Percentiles rank a stretch among this genome's conserved stretches.
These are phyloP conservation scores for Echiichthys vipera DNA, from an alignment of 2,797 vertebrate species.

Conservation along the genomic window DNA sequence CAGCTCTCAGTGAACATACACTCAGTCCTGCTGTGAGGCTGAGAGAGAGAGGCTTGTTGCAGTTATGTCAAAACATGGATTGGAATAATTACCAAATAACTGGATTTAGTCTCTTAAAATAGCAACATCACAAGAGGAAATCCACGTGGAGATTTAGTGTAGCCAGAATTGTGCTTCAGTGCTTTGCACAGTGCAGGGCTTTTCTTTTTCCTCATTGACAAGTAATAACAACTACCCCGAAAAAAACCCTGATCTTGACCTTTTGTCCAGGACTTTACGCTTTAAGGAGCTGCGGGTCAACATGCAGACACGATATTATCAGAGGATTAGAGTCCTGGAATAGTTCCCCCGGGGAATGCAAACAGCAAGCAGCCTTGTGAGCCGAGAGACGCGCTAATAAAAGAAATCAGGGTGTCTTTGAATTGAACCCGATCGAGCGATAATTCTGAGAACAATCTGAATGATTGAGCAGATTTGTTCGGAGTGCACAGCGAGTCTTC, in stretches of 20 bases:
- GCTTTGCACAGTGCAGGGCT: background rate
- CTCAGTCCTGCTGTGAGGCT: background rate
- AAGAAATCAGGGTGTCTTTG: background rate
- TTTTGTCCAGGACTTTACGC: background rate
- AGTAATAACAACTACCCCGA: no score
- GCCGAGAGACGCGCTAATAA: slow-evolving; percentile 21
- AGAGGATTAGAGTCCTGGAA: slow-evolving; percentile 48
- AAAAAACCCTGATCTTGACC: background rate
- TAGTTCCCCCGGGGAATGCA: slow-evolving; percentile 4
- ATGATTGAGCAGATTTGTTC: background rate
- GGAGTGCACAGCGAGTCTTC: background rate
- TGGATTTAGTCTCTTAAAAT: slow-evolving; percentile 51
- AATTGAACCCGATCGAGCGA: background rate
- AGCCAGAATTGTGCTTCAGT: background rate
- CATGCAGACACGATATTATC: slow-evolving; percentile 35
- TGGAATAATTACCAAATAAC: slow-evolving; percentile 53
- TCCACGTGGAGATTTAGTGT: slow-evolving; percentile 31
- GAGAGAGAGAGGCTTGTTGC: slow-evolving; percentile 31
- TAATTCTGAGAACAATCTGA: background rate
- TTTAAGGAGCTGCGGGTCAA: slow-evolving; percentile 13
- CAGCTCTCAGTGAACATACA: slow-evolving; percentile 1
- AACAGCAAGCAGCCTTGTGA: slow-evolving; percentile 11
- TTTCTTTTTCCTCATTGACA: no score
- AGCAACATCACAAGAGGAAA: slow-evolving; percentile 49
- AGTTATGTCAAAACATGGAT: slow-evolving; percentile 51